Conservation (phyloP, 2,113 vertebrate species). For the Proteles cristata region DNA sequence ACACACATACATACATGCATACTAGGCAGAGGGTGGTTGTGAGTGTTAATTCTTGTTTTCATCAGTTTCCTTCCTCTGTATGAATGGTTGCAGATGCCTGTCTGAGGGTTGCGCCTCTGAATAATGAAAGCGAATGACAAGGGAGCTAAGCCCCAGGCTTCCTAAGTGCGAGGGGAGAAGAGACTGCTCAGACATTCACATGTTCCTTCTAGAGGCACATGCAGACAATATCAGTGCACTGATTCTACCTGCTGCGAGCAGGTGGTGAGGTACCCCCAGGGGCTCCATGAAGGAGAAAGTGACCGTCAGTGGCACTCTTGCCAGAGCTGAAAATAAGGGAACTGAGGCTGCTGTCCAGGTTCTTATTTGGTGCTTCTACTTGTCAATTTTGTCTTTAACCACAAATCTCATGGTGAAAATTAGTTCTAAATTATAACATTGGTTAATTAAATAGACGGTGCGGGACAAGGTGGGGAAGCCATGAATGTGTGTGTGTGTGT, state of each 20-base stretch:
- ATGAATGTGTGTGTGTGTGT: not conserved
- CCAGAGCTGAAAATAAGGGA: not conserved
- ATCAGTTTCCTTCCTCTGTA: not conserved
- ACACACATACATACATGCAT: not conserved
- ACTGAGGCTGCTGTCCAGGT: accelerated
- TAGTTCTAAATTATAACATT: not conserved
- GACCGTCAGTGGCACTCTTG: not conserved
- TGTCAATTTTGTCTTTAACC: not conserved
- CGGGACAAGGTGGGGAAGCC: not conserved
- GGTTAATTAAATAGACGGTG: not conserved
- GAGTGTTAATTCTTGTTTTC: too few species aligned
- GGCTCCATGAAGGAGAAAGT: not conserved
- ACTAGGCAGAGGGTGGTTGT: not conserved
- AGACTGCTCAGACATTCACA: accelerated
- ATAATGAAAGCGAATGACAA: not conserved
- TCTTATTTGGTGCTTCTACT: not conserved
- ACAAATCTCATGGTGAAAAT: not conserved
- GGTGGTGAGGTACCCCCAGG: accelerated
- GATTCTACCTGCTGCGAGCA: accelerated
- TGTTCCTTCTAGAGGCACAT: accelerated
- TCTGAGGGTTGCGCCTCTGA: not conserved
- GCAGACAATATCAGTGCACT: accelerated
- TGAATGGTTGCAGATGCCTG: not conserved
- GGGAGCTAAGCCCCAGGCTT: too few species aligned
- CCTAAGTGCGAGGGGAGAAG: not conserved